Base-by-base conservation (phyloP, 2,888 invertebrate species). In the Eretmocerus hayati region DNA sequence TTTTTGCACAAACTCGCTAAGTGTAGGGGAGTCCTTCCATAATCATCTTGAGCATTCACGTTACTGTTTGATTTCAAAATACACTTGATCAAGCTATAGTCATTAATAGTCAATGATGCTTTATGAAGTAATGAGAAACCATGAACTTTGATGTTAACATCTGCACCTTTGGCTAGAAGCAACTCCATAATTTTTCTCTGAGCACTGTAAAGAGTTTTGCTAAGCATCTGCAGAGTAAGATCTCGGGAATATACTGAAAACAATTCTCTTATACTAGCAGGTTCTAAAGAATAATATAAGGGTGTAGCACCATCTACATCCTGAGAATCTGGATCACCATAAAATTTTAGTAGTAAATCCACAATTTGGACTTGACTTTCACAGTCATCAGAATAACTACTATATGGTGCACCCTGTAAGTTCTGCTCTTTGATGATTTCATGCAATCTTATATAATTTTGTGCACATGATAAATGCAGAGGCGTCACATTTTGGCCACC, bases 391-490 rank as follows among this genome's bases (percentile, higher is more conserved):
- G n/a, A n/a, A n/a, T n/a, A n/a, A n/a, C n/a, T n/a, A n/a, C n/a
- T n/a, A n/a, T n/a, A n/a, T 38, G 43, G 46, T 8, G 21, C 21
- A 4, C 30, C 40, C 22, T 40, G 31, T 23, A 13, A 43, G 15
- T 42, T 19, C 23, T 42, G 20, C 30, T 30, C 19, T 19, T 45
- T 38, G 4, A 31, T 20, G n/a, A 6, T 38, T 38, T 31, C 44
- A 18, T 38, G 35, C n/a, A 47, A 41, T 42, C 42, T 47, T 9
- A 41, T 42, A 21, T 41, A 35, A 18, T 26, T 30, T 33, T 47
- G 44, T 38, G 37, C 37, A 31, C 44, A 45, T 13, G 50, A 42
- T 26, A 50, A 36, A 22, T 50, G 50, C 3, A 52, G 37, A 4
- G 48, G 51, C 23, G 48, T 36, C 4, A 41, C 44, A 23, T 40